Conservation (phyloP, 2,888 invertebrate species). For the Neoaliturus tenellus region DNA sequence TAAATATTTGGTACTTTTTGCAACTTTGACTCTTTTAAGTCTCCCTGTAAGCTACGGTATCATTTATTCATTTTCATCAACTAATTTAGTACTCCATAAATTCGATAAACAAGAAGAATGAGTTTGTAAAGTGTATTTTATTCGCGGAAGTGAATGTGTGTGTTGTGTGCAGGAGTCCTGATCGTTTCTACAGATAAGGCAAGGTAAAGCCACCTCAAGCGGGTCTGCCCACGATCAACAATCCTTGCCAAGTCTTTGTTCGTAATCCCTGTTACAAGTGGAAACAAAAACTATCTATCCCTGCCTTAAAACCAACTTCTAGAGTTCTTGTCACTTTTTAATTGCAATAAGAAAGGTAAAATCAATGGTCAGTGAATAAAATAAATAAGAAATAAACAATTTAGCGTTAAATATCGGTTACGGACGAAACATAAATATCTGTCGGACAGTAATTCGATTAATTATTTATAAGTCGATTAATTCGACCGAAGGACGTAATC, state of each 20-base stretch:
- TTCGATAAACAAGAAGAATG: no score
- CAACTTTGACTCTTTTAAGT: no score
- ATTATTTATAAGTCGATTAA: constrained; percentile 37
- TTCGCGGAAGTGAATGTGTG: no score
- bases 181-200: neutral
- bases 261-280: neutral
- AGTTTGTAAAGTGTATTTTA: no score
- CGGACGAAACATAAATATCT: neutral
- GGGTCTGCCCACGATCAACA: neutral
- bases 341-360: neutral
- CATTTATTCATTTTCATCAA: no score
- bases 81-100: no score
- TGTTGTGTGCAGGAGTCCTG: neutral
- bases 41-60: no score
- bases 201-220: neutral
- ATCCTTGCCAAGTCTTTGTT: constrained; percentile 4
- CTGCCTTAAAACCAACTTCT: neutral
- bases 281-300: neutral
- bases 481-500: neutral
- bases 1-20: no score
- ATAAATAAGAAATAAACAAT: neutral
- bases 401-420: neutral
- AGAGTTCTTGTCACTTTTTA: neutral
- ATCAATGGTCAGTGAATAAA: neutral
- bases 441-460: constrained; percentile 10